Evolutionary conservation across 37 sponge, comb jelly and placozoan genomes (phyloP), one percentile per base, ranked within the genome.

Genomic region (Aphrocallistes beatrix): DNA sequence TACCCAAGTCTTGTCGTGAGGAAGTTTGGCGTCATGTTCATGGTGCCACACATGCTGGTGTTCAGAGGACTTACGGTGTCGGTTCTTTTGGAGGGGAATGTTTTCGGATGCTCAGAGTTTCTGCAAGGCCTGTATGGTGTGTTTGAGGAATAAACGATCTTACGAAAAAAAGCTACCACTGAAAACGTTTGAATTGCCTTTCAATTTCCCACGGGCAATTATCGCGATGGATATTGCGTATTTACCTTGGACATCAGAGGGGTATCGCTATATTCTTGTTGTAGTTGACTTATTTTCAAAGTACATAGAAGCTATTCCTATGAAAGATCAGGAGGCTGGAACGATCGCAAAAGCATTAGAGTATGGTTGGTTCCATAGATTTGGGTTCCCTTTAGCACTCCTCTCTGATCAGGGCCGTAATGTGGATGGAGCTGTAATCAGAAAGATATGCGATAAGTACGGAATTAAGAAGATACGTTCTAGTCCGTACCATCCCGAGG

Each of bases 1-100:
- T 60, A 60, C 75, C 75, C n/a, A 28, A 60, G n/a, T 60, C 75
- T 6, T 60, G 75, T 60, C 75, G n/a, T 60, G 75, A 60, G 75
- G 34, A 60, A 6, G 75, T 60, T 6, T 60, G 10, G n/a, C 34
- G 75, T 28, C 34, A 25, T 30, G 75, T 60, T 60, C 75, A 60
- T 60, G n/a, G n/a, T 30, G 10, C 75, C n/a, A 60, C 75, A 25
- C 75, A 60, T 30, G 75, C 75, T 60, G 75, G 75, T 19, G n/a
- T 60, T 30, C 75, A 13, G 75, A 28, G 75, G 34, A 60, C 75
- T 13, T 60, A 13, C 75, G 75, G 75, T 25, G 25, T 28, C 25
- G 75, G 21, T 60, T 21, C n/a, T 60, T 60, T 13, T 60, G 75
- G 75, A 60, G 34, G 75, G 75, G 21, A 28, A 60, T 60, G 75